Evolutionary conservation across 2,113 vertebrate species (phyloP), one percentile per base, ranked within the genome.

Genomic region (Tiliqua scincoides): DNA sequence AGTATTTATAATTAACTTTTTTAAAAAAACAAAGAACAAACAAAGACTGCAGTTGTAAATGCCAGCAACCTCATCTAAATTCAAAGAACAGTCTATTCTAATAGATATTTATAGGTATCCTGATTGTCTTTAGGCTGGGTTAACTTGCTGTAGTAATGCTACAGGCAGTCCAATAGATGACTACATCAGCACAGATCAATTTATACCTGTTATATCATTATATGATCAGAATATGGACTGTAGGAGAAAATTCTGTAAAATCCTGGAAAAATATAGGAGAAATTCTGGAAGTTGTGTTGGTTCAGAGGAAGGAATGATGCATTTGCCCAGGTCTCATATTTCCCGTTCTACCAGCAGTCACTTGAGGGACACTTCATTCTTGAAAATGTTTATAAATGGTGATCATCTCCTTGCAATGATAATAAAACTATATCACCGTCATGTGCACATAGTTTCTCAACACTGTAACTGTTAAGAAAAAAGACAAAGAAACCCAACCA

Each of bases 1-100:
- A 85, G 59, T 25, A 62, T 18, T 72, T 67, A 86, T 86, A 77
- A 72, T 79, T 85, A 79, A 85, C 67, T 48, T 73, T 62, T 40
- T 30, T 78, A 37, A 25, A 12, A 15, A 57, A 32, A 86, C n/a
- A n/a, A n/a, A n/a, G n/a, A 80, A 25, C 57, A 86, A 52, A 27
- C n/a, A 23, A 80, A 85, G 77, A 61, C 1, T 63, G 37, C 21
- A 77, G 35, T 83, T n/a, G 78, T 65, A 79, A 88, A 77, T 63
- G 61, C 67, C 81, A 72, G 27, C 32, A 83, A 52, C 14, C 74
- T 62, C 54, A 63, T 62, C n/a, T 61, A 79, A 27, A 63, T 72
- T 72, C 68, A 79, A 59, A 4, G 57, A 87, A 71, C 54, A 72
- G 43, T 23, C 7, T 70, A 37, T 79, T 72, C n/a, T 79, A 72